Evolutionary conservation across 2,888 invertebrate species (phyloP).

Genomic region (Tryphoninae sp.): DNA sequence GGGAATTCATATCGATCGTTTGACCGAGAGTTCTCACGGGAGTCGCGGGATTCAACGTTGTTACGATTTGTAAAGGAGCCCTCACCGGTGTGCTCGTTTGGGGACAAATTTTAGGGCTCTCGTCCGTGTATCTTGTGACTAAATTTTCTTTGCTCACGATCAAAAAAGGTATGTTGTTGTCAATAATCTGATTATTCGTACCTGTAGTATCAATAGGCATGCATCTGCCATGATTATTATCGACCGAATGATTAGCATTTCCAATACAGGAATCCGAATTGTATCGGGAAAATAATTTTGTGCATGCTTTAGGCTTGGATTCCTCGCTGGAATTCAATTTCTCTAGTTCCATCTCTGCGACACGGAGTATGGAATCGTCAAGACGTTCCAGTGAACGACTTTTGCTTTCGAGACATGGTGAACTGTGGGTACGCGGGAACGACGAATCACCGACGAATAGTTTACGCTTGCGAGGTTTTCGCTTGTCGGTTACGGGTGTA

Average conservation of each 20-base stretch:
- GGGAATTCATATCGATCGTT: slow-evolving; percentile 1
- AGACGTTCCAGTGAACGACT: slow-evolving; percentile 83
- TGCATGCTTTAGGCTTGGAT: slow-evolving; percentile 69
- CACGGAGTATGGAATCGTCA: slow-evolving; percentile 84
- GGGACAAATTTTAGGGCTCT: slow-evolving; percentile 41
- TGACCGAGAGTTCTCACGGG: slow-evolving; percentile 15
- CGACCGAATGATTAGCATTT: slow-evolving; percentile 7
- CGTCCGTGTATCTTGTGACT: slow-evolving; percentile 54
- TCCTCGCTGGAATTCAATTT: slow-evolving; percentile 81
- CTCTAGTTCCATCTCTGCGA: slow-evolving; percentile 84
- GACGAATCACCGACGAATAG: slow-evolving; percentile 65
- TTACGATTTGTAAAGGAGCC: slow-evolving; percentile 31
- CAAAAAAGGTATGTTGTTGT: slow-evolving; percentile 53
- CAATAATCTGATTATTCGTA: slow-evolving; percentile 7
- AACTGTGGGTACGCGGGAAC: slow-evolving; percentile 76
- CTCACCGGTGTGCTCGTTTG: slow-evolving; percentile 45
- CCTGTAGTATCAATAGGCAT: slow-evolving; percentile 10
- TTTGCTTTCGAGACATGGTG: slow-evolving; percentile 80
- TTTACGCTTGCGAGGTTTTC: slow-evolving; percentile 71
- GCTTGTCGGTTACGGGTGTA: slow-evolving; percentile 68
- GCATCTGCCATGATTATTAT: slow-evolving; percentile 43
- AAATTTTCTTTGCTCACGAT: slow-evolving; percentile 70
- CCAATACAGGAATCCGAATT: slow-evolving; percentile 70
- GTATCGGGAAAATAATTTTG: slow-evolving; percentile 70
- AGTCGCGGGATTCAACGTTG: slow-evolving; percentile 28